Evolutionary conservation across 2,797 vertebrate species (phyloP).

Genomic region (Mormyrops attenuatus): DNA sequence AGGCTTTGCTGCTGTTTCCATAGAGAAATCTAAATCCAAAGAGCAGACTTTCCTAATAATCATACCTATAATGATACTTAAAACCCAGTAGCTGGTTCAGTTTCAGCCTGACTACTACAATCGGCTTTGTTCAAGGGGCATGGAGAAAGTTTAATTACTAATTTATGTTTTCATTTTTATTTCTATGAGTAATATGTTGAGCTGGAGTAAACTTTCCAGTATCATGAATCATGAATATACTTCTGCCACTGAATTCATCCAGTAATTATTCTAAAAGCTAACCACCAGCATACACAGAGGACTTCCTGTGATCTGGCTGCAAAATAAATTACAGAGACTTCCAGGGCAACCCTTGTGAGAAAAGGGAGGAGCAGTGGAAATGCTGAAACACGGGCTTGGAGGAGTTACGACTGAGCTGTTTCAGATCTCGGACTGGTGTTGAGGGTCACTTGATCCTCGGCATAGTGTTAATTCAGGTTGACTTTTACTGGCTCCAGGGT

Average conservation of each 20-base stretch:
- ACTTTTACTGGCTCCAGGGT: background rate
- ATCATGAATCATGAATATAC: background rate
- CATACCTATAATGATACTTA: background rate
- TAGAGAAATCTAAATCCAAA: background rate
- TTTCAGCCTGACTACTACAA: background rate
- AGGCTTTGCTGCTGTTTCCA: background rate
- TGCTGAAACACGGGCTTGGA: background rate
- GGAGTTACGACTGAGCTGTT: background rate
- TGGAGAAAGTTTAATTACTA: background rate
- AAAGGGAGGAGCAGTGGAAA: background rate
- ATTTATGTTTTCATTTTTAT: background rate
- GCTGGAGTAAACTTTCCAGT: background rate
- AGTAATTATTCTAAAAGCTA: background rate
- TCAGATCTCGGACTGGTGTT: background rate
- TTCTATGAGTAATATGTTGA: background rate
- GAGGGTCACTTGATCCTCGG: slow-evolving; percentile 4
- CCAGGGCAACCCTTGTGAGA: background rate
- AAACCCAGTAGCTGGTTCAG: background rate
- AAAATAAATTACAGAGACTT: background rate
- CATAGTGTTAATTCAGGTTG: background rate
- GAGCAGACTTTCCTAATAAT: background rate
- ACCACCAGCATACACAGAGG: background rate
- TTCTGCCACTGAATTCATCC: background rate
- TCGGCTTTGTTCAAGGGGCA: background rate
- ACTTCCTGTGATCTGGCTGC: background rate